Evolutionary conservation across 2,888 invertebrate genomes (phyloP).

Genomic region (Cataglyphis altisquamis): DNA sequence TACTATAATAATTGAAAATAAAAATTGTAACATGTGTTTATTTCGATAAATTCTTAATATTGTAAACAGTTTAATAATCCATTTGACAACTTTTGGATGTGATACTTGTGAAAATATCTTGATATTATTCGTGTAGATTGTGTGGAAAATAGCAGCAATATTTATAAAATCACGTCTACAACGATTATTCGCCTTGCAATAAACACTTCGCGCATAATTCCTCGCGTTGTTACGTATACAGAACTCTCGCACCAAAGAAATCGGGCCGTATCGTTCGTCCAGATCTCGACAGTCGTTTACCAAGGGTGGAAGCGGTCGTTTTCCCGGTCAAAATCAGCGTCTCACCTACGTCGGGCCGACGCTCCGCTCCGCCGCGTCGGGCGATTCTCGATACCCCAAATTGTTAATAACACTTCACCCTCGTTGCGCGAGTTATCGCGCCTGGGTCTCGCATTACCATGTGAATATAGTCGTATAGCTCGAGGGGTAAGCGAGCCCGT

Average conservation of each 20-base stretch:
- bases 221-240: conserved; percentile 35
- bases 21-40: not conserved
- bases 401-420: conserved; percentile 85
- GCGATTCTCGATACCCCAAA: conserved; percentile 78
- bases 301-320: conserved; percentile 30
- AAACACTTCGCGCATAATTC: conserved; percentile 19
- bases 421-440: conserved; percentile 77
- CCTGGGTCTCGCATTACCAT: conserved; percentile 84
- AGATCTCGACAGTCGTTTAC: conserved; percentile 70
- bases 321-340: conserved; percentile 40
- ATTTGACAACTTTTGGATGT: not conserved
- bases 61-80: not conserved
- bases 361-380: conserved; percentile 26
- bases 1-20: not conserved
- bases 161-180: not conserved
- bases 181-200: not conserved
- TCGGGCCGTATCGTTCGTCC: conserved; percentile 58
- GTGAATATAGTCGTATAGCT: conserved; percentile 84
- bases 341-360: conserved; percentile 44
- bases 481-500: conserved; percentile 67
- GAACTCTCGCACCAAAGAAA: conserved; percentile 58
- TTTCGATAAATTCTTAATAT: not conserved
- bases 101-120: not conserved
- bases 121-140: too few relatives aligned
- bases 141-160: not conserved